These are phyloP conservation scores for Sardinella longiceps DNA, from an alignment of 2,797 vertebrate species.

Conservation along the genomic window DNA sequence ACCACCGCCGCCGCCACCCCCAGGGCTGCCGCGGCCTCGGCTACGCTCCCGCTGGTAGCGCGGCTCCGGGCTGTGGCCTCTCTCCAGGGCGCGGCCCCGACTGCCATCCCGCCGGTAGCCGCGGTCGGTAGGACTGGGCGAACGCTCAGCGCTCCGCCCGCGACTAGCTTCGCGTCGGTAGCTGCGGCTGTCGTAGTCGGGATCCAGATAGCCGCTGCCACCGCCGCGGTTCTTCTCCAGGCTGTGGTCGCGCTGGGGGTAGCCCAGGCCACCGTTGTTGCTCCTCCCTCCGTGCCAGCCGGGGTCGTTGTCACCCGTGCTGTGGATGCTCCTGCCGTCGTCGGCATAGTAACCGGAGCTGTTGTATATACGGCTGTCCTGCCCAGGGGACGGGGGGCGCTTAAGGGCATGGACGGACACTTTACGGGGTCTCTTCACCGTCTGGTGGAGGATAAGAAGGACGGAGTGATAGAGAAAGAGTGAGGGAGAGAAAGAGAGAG, in stretches of 20 bases:
- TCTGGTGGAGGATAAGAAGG: constrained; percentile 64
- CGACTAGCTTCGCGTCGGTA: constrained; percentile 68
- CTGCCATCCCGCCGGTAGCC: constrained; percentile 72
- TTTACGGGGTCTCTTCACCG: constrained; percentile 89
- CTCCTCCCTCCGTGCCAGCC: constrained; percentile 74
- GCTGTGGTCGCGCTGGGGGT: constrained; percentile 69
- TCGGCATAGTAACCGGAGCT: constrained; percentile 82
- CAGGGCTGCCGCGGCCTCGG: constrained; percentile 59
- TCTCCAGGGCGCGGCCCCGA: constrained; percentile 75
- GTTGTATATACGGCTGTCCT: constrained; percentile 77
- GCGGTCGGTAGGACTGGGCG: constrained; percentile 71
- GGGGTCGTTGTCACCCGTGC: constrained; percentile 78
- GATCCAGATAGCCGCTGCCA: constrained; percentile 63
- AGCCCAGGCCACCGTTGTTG: constrained; percentile 63
- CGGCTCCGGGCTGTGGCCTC: constrained; percentile 67
- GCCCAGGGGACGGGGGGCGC: constrained; percentile 74
- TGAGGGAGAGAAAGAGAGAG: background rate
- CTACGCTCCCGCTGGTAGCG: constrained; percentile 70
- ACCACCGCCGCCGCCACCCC: constrained; percentile 57
- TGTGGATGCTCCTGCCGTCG: constrained; percentile 77
- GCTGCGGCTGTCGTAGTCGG: constrained; percentile 68
- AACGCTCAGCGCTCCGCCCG: constrained; percentile 75
- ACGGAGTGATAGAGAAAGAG: background rate
- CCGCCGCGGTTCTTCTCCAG: constrained; percentile 55
- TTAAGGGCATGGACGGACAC: constrained; percentile 72